Evolutionary conservation across 2,888 invertebrate genomes (phyloP).

Genomic region (Drosophila yooni): DNA sequence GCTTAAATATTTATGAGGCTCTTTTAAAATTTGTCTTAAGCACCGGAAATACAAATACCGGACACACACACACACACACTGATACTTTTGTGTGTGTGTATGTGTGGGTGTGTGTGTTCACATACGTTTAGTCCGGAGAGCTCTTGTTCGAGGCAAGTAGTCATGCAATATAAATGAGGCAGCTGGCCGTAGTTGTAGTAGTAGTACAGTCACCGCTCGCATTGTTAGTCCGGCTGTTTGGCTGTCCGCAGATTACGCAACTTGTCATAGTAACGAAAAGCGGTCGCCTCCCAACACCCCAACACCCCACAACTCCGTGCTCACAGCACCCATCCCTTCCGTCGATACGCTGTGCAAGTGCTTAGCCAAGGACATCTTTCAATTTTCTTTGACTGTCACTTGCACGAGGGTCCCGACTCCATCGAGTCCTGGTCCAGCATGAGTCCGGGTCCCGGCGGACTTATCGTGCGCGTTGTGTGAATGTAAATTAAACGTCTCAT

Average conservation of each 20-base stretch:
- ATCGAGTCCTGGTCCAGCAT: conserved; percentile 21
- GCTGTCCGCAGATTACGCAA: conserved; percentile 25
- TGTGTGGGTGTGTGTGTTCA: conserved; percentile 1
- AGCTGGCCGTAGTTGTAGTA: conserved; percentile 7
- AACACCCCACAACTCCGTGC: neutral
- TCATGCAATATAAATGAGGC: conserved; percentile 67
- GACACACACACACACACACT: conserved; percentile 3
- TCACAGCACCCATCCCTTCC: neutral
- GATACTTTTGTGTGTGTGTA: neutral
- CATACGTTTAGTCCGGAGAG: conserved; percentile 4
- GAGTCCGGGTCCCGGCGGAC: conserved; percentile 49
- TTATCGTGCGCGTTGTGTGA: conserved; percentile 66
- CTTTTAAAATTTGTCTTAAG: conserved; percentile 79
- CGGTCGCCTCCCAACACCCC: neutral
- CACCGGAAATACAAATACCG: conserved; percentile 78
- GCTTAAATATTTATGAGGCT: conserved; percentile 72
- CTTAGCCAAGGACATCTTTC: conserved; percentile 41
- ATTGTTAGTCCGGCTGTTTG: conserved; percentile 34
- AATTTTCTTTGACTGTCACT: conserved; percentile 69
- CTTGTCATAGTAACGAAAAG: conserved; percentile 15
- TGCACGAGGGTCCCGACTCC: conserved; percentile 48
- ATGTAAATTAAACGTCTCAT: conserved; percentile 82
- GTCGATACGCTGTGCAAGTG: neutral
- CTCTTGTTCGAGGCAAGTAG: conserved; percentile 20
- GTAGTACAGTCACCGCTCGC: conserved; percentile 66